These are phyloP conservation scores for Leptonema lineaticorne DNA, from an alignment of 1,140 invertebrate species.

Conservation along the genomic window DNA sequence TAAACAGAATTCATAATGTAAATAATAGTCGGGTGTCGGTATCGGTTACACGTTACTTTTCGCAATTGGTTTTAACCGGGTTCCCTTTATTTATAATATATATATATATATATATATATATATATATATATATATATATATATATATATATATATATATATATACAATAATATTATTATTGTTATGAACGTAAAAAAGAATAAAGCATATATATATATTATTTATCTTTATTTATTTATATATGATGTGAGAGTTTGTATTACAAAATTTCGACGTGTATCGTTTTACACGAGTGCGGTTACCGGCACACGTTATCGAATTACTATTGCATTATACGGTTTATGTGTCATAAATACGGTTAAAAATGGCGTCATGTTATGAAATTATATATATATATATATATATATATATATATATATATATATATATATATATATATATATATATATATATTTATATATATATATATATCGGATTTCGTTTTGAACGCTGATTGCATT, in stretches of 20 bases:
- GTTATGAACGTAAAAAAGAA: no score
- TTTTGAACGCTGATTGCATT: no score
- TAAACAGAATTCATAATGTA: slow-evolving; percentile 14
- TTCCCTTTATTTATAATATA: no score
- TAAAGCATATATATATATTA: no score
- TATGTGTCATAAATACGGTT: neutral
- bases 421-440: neutral
- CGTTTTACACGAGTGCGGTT: slow-evolving; percentile 1
- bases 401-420: neutral
- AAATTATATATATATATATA: neutral
- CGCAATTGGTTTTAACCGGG: neutral
- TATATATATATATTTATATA: neutral
- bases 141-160: no score
- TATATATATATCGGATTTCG: no score
- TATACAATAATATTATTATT: no score
- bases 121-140: no score
- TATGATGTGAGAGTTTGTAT: neutral
- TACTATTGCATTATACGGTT: neutral
- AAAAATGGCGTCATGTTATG: neutral
- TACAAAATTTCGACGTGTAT: slow-evolving; percentile 1
- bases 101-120: no score
- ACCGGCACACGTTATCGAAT: neutral
- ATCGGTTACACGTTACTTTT: slow-evolving; percentile 16
- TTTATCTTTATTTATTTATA: no score
- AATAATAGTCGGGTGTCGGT: slow-evolving; percentile 3